Evolutionary conservation across 92 coral and sea anemone genomes (phyloP).

Genomic region (Actinostola sp.): DNA sequence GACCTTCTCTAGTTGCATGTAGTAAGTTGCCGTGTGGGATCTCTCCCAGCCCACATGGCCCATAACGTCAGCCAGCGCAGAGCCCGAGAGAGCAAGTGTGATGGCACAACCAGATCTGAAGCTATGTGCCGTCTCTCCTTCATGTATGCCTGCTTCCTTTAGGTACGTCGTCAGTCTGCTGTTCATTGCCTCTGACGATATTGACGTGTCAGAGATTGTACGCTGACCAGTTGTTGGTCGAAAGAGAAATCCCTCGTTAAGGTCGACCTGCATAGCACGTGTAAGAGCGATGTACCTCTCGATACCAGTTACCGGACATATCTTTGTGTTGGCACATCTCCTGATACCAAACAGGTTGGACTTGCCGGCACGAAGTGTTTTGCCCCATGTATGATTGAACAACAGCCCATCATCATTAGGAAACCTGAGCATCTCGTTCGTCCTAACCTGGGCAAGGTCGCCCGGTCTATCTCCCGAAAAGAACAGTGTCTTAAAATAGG

Average conservation of each 20-base stretch:
- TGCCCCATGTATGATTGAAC: conserved; percentile 62
- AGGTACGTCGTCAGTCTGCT: conserved; percentile 29
- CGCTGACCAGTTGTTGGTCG: conserved; percentile 34
- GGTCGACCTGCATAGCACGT: conserved; percentile 48
- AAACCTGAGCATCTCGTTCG: conserved; percentile 46
- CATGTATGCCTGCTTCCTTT: conserved; percentile 39
- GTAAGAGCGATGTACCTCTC: conserved; percentile 39
- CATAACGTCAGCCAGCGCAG: conserved; percentile 58
- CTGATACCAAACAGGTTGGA: conserved; percentile 38
- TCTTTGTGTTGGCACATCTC: conserved; percentile 34
- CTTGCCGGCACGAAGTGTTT: conserved; percentile 45
- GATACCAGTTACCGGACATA: conserved; percentile 42
- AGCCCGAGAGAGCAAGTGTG: conserved; percentile 47
- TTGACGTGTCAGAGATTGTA: conserved; percentile 13
- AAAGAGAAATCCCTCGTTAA: conserved; percentile 41
- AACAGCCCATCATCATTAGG: conserved; percentile 63
- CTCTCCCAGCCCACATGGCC: conserved; percentile 64
- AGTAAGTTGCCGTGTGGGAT: conserved; percentile 45
- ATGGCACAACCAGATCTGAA: conserved; percentile 52
- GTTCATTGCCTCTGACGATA: conserved; percentile 45
- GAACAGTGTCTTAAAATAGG: conserved; percentile 49
- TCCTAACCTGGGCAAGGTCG: conserved; percentile 46
- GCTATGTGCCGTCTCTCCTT: conserved; percentile 55
- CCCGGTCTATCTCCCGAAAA: conserved; percentile 58
- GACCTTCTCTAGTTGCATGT: conserved; percentile 61